Conservation (phyloP, 2,797 vertebrate species). For the Artibeus jamaicensis region DNA sequence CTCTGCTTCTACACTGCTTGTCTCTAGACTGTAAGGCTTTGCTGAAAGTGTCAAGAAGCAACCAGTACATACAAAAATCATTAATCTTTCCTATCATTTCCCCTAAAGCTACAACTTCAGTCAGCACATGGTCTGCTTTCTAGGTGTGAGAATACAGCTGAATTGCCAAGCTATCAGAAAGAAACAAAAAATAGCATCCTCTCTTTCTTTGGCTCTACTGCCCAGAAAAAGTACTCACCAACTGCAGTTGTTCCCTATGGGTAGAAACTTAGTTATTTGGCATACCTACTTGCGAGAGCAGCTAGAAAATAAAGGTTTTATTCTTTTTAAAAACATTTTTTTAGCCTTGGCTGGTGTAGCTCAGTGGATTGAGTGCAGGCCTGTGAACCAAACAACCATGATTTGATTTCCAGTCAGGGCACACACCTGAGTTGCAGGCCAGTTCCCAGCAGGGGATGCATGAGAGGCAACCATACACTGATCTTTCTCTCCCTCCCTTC, state of each 20-base stretch:
- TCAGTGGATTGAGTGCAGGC: no score
- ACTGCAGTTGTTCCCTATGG: not conserved
- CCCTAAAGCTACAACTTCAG: not conserved
- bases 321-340: no score
- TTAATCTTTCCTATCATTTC: not conserved
- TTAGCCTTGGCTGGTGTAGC: no score
- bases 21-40: not conserved
- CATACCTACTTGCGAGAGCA: not conserved
- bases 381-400: no score
- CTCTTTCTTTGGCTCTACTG: not conserved
- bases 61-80: not conserved
- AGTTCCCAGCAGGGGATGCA: no score
- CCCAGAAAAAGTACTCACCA: not conserved
- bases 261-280: not conserved
- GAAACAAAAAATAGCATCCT: not conserved
- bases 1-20: not conserved
- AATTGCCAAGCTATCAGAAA: not conserved
- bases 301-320: not conserved
- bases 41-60: not conserved
- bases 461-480: no score
- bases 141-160: not conserved
- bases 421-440: no score
- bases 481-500: no score
- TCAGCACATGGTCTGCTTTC: slow-evolving; percentile 6
- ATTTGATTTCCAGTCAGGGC: no score